These are phyloP conservation scores for Paracyclopina nana DNA, from an alignment of 1,140 invertebrate species.

Conservation along the genomic window DNA sequence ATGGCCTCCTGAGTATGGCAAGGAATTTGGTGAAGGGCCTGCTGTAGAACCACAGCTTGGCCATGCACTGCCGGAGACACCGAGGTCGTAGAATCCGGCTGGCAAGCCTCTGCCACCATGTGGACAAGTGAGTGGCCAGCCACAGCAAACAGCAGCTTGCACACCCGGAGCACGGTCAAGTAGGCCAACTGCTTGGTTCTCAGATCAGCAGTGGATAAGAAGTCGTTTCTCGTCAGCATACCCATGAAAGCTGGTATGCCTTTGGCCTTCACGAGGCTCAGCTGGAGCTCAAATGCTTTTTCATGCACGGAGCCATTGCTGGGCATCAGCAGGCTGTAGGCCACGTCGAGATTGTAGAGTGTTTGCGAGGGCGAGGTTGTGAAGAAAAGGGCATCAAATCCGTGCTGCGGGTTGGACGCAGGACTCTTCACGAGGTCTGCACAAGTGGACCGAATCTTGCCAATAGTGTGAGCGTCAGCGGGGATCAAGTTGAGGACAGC, in stretches of 20 bases:
- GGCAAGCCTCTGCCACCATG: conserved; percentile 26
- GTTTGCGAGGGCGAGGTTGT: conserved; percentile 50
- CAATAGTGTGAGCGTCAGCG: conserved; percentile 48
- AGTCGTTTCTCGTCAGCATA: conserved; percentile 69
- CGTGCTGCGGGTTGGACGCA: no score
- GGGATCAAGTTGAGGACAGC: conserved; percentile 71
- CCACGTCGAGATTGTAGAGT: conserved; percentile 41
- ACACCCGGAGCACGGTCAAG: background rate
- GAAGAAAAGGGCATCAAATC: conserved; percentile 50
- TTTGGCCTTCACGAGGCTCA: conserved; percentile 65
- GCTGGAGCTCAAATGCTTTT: conserved; percentile 63
- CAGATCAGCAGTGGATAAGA: conserved; percentile 56
- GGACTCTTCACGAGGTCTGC: conserved; percentile 23
- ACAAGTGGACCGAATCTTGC: conserved; percentile 27
- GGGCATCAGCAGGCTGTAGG: conserved; percentile 79
- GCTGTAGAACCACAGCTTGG: conserved; percentile 43
- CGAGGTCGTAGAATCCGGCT: conserved; percentile 20
- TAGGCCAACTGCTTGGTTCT: conserved; percentile 42
- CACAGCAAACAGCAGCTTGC: conserved; percentile 3
- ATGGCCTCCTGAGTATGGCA: conserved; percentile 45
- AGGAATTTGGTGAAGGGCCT: conserved; percentile 45
- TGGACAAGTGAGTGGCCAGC: conserved; percentile 23
- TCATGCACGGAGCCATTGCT: conserved; percentile 59
- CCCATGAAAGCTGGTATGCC: conserved; percentile 57
- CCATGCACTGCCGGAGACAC: conserved; percentile 28